These are phyloP conservation scores for Dorcus hopei DNA, from an alignment of 2,888 invertebrate species.

Conservation along the genomic window DNA sequence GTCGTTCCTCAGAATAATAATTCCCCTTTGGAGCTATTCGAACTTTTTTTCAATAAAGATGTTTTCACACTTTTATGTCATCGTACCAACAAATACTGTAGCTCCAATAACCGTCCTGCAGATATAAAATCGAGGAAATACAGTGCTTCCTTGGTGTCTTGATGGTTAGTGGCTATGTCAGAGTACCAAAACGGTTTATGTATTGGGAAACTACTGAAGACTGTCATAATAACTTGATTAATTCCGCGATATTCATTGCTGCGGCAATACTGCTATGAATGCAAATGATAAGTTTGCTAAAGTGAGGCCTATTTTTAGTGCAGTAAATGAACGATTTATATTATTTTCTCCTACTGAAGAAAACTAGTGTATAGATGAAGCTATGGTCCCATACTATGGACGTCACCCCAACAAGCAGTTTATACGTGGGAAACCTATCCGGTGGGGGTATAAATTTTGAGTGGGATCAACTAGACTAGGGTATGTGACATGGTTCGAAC, in stretches of 20 bases:
- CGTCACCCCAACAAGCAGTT: slow-evolving; percentile 31
- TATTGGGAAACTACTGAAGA: slow-evolving; percentile 29
- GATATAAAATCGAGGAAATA: not conserved
- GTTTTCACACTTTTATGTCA: not conserved
- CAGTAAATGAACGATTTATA: slow-evolving; percentile 13
- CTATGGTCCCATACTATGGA: slow-evolving; percentile 38
- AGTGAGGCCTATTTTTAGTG: slow-evolving; percentile 26
- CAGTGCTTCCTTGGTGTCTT: slow-evolving; percentile 23
- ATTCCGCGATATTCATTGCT: slow-evolving; percentile 24
- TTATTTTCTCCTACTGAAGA: slow-evolving; percentile 29
- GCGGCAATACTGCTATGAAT: slow-evolving; percentile 19
- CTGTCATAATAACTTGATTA: slow-evolving; percentile 20
- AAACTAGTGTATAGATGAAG: slow-evolving; percentile 34
- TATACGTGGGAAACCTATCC: slow-evolving; percentile 28
- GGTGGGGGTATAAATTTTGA: slow-evolving; percentile 26
- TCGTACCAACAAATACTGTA: not conserved
- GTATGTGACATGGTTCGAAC: slow-evolving; percentile 25
- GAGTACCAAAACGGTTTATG: slow-evolving; percentile 26
- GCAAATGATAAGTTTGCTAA: slow-evolving; percentile 27
- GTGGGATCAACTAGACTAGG: slow-evolving; percentile 23
- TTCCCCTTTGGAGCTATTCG: not conserved
- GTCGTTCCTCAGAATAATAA: not conserved
- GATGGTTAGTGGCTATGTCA: slow-evolving; percentile 26
- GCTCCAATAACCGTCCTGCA: not conserved
- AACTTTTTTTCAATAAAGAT: not conserved